Evolutionary conservation across 2,797 vertebrate genomes (phyloP).

Genomic region (Cuniculus paca): DNA sequence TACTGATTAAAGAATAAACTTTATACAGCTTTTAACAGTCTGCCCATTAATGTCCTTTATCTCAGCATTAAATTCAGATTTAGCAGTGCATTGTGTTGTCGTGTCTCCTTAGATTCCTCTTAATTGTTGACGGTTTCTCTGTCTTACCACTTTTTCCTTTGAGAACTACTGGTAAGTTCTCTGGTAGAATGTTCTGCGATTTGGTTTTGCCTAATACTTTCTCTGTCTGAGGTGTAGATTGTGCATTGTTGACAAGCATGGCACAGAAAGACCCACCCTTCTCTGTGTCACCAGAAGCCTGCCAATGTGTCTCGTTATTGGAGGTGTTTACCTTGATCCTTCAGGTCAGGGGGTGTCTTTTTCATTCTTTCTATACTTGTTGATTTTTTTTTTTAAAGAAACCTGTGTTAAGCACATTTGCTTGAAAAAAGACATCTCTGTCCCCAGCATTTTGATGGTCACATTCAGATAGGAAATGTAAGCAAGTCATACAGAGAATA

Average conservation of each 20-base stretch:
- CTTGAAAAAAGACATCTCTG: not conserved
- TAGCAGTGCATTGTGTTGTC: not conserved
- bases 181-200: not conserved
- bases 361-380: not conserved
- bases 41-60: not conserved
- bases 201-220: not conserved
- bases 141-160: not conserved
- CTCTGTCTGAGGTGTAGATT: not conserved
- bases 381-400: slow-evolving; percentile 46
- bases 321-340: not conserved
- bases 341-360: not conserved
- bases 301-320: not conserved
- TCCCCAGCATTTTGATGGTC: not conserved
- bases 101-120: not conserved
- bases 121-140: not conserved
- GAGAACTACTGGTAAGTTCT: not conserved
- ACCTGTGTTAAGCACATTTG: not conserved
- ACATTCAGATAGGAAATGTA: not conserved
- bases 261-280: not conserved
- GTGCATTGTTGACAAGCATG: not conserved
- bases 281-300: not conserved
- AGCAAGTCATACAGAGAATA: not conserved
- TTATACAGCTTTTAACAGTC: not conserved
- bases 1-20: not conserved
- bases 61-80: not conserved